A percentile compares a stretch with the other conserved stretches of the same genome.
Conservation (phyloP, 2,797 vertebrate species). For the Echiichthys vipera region DNA sequence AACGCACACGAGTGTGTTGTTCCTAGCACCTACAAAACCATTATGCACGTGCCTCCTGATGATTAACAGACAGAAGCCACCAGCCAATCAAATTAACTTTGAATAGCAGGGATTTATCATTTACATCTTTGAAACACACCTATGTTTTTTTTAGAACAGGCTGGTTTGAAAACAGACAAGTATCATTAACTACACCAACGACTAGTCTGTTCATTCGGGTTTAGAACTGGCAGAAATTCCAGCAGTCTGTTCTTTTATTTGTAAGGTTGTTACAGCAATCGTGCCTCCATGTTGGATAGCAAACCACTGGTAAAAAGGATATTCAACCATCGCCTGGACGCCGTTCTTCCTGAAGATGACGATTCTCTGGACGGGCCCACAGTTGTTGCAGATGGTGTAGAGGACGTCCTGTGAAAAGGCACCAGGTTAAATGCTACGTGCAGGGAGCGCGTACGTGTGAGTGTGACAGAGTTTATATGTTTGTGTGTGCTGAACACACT, state of each 20-base stretch:
- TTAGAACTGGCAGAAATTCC: background rate
- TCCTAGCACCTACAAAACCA: background rate
- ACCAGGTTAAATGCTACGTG: background rate
- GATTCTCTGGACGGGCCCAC: constrained; percentile 95
- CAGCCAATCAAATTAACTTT: background rate
- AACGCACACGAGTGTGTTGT: background rate
- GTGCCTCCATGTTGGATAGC: too few species aligned
- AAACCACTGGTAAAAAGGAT: constrained; percentile 86
- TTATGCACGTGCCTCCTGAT: background rate
- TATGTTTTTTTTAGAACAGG: background rate
- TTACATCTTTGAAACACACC: background rate
- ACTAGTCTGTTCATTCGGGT: background rate
- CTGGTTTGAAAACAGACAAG: background rate
- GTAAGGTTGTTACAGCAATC: background rate
- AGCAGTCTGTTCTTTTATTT: too few species aligned
- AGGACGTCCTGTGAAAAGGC: constrained; percentile 88
- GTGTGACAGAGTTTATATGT: too few species aligned
- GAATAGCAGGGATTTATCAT: background rate
- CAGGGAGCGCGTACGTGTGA: too few species aligned
- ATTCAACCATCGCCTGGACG: constrained; percentile 98
- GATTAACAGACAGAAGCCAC: background rate
- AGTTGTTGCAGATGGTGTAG: constrained; percentile 98
- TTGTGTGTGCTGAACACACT: too few species aligned
- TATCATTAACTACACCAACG: background rate
- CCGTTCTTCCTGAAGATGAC: constrained; percentile 98